phyloP scores from a whole-genome alignment of 2,113 vertebrate species.

The Centropristis striata region DNA sequence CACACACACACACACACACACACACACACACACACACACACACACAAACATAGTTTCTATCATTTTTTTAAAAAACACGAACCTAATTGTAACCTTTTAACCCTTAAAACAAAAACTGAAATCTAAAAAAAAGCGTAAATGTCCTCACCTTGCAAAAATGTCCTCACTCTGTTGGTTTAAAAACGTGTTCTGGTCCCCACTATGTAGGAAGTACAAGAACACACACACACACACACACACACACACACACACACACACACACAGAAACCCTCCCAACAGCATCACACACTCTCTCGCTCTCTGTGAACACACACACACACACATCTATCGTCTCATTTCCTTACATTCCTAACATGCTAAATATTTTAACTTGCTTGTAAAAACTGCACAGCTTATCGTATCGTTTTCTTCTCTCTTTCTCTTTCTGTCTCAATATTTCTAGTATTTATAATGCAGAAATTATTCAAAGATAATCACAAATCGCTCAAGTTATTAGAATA shows the following conservation, averaged over 20 bases:
- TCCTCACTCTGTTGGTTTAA: too few species aligned
- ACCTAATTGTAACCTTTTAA: too few species aligned
- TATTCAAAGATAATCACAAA: background rate
- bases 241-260: conserved; percentile 17
- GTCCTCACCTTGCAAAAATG: too few species aligned
- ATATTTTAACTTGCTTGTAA: background rate
- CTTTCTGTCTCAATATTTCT: background rate
- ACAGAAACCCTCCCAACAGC: conserved; percentile 3
- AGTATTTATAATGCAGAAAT: background rate
- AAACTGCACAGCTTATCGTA: background rate
- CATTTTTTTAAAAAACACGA: too few species aligned
- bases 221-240: conserved; percentile 12
- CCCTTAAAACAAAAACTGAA: too few species aligned
- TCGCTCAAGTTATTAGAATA: background rate
- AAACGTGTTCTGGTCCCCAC: too few species aligned
- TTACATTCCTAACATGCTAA: background rate
- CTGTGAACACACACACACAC: background rate
- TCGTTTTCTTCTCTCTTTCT: conserved; percentile 4
- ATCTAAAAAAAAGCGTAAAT: too few species aligned
- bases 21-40: too few species aligned
- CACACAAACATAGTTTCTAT: too few species aligned
- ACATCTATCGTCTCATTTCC: background rate
- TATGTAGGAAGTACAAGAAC: too few species aligned
- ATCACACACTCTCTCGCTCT: conserved; percentile 5
- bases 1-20: too few species aligned